phyloP scores from a whole-genome alignment of 2,113 vertebrate genomes.

The Willisornis vidua region DNA sequence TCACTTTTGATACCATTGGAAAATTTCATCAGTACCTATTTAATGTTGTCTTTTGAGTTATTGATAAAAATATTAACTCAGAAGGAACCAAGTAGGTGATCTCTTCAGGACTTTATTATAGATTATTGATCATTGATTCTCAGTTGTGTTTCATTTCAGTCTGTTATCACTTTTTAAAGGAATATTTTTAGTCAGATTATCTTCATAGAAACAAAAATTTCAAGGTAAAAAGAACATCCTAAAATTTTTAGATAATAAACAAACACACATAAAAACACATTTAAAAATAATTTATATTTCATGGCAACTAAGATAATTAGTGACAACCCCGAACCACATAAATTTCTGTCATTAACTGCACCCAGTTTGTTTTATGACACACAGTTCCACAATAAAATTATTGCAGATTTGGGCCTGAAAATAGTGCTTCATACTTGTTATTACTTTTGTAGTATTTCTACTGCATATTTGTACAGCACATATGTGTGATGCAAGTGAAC shows the following conservation, averaged over 20 bases:
- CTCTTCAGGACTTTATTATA: neutral
- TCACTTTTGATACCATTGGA: neutral
- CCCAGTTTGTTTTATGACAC: neutral
- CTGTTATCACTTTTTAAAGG: neutral
- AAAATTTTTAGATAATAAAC: neutral
- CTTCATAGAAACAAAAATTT: neutral
- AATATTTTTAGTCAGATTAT: neutral
- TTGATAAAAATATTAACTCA: neutral
- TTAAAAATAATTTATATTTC: rapidly evolving
- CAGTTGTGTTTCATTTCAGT: neutral
- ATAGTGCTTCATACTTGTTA: neutral
- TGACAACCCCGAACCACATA: neutral
- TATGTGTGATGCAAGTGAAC: neutral
- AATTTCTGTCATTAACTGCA: neutral
- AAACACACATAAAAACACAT: neutral
- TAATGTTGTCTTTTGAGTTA: neutral
- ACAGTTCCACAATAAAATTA: neutral
- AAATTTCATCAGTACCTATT: neutral
- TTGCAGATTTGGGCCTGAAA: neutral
- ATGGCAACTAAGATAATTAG: neutral
- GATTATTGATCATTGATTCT: neutral
- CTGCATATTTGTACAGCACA: neutral
- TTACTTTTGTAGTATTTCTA: neutral
- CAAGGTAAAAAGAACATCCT: neutral
- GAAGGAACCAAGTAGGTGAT: neutral